phyloP scores from a whole-genome alignment of 2,797 vertebrate species.

The Naso thynnoides region DNA sequence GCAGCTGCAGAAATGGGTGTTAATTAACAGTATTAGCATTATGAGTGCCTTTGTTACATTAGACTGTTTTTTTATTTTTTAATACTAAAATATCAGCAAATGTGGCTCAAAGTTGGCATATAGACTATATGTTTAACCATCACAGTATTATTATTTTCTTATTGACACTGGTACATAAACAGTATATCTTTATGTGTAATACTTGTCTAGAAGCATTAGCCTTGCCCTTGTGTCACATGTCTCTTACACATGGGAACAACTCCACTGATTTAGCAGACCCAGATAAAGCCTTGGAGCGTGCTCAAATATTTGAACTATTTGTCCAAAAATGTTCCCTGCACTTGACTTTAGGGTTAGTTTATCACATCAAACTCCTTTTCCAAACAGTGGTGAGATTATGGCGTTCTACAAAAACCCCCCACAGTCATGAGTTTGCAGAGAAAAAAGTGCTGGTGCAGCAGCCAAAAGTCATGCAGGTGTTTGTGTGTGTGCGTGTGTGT shows the following conservation, averaged over 20 bases:
- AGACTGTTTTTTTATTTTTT: background rate
- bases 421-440: conserved; percentile 58
- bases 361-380: conserved; percentile 69
- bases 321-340: conserved; percentile 68
- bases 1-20: background rate
- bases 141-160: background rate
- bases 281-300: conserved; percentile 74
- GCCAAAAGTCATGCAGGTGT: conserved; percentile 62
- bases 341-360: conserved; percentile 72
- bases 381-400: conserved; percentile 69
- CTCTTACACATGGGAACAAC: conserved; percentile 63
- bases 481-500: conserved; percentile 26
- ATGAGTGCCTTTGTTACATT: background rate
- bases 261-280: conserved; percentile 59
- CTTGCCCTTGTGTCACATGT: conserved; percentile 41
- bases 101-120: background rate
- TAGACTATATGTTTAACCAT: background rate
- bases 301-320: conserved; percentile 82
- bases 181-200: conserved; percentile 8
- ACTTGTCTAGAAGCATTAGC: conserved; percentile 19
- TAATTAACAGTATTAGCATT: background rate
- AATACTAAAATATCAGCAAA: background rate
- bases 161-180: background rate
- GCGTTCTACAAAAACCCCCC: conserved; percentile 32
- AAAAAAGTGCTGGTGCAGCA: conserved; percentile 62